Evolutionary conservation across 2,113 vertebrate species (phyloP), one percentile per base, ranked within the genome.

Genomic region (Ceyx margarethae): DNA sequence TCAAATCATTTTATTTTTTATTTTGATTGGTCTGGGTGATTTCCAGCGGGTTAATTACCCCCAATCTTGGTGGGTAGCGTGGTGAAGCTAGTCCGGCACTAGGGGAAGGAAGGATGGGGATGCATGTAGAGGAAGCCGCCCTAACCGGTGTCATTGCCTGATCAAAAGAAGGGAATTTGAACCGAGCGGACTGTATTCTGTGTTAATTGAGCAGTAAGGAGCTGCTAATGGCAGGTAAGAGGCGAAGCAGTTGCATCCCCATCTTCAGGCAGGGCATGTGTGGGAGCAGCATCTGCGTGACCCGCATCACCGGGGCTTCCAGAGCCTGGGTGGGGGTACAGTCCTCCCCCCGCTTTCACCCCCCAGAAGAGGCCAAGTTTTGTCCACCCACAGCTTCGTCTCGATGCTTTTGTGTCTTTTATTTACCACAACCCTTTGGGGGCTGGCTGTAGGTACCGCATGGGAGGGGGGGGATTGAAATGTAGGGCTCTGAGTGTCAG

Each of bases 11-110:
- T 50, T 50, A 22, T 67, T 77, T 71, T 69, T 71, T 31, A 91
- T 50, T 50, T 50, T 50, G 65, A 95, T 89, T 37, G 78, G 3
- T 4, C 57, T 89, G 90, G 85, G 51, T 74, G 66, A 28, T 67
- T 94, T 94, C 81, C 75, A 91, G 85, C 43, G 48, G 90, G 81
- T 89, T 94, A 92, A 95, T 91, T 91, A 78, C 75, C 81, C 93
- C 81, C 61, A 54, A 2, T 86, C 66, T 77, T 11, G 5, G 35
- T 1, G 4, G 46, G 35, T 35, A 92, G 89, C 7, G 0, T 78
- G 74, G 76, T 3, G 3, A 18, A 6, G 2, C 79, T 69, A 58
- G 67, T 46, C 26, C 6, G 5, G 35, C 61, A 48, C 18, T 0
- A 2, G 18, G 68, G 51, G 80, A 42, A 85, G 77, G 68, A 57